These are phyloP conservation scores for Synaphobranchus kaupii DNA, from an alignment of 2,797 vertebrate genomes.

Conservation along the genomic window DNA sequence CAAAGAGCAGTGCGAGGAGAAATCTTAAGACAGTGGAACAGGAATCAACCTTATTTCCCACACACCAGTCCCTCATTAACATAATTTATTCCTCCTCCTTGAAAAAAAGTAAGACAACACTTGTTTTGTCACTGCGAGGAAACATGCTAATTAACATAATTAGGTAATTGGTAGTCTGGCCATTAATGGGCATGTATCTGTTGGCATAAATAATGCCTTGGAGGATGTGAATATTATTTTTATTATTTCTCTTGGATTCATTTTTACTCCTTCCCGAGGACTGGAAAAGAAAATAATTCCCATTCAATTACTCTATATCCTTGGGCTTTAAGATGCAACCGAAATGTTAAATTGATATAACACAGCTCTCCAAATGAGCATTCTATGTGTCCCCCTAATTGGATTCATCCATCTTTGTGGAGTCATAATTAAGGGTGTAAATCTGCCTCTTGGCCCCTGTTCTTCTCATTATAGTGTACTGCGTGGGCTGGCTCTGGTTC, in stretches of 20 bases:
- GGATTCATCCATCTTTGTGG: conserved; percentile 50
- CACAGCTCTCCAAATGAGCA: conserved; percentile 36
- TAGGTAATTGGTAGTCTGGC: not conserved
- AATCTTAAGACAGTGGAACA: not conserved
- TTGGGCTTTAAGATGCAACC: conserved; percentile 41
- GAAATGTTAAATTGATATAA: conserved; percentile 57
- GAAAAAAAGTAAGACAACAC: not conserved
- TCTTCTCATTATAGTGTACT: not conserved
- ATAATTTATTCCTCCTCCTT: not conserved
- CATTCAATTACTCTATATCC: conserved; percentile 32
- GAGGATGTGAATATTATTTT: not conserved
- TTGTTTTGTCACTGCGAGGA: not conserved
- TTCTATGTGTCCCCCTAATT: conserved; percentile 60
- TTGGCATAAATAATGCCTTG: not conserved
- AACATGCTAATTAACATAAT: not conserved
- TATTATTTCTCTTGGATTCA: not conserved
- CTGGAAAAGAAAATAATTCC: not conserved
- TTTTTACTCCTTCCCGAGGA: not conserved
- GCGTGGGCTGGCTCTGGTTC: not conserved
- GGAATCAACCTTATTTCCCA: not conserved
- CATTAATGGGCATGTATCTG: not conserved
- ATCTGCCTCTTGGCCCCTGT: conserved; percentile 31
- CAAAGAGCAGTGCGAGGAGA: not conserved
- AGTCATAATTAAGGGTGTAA: conserved; percentile 46
- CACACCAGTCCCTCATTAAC: not conserved